These are phyloP conservation scores for Anolis sagrei DNA, from an alignment of 2,113 vertebrate species.

Conservation along the genomic window DNA sequence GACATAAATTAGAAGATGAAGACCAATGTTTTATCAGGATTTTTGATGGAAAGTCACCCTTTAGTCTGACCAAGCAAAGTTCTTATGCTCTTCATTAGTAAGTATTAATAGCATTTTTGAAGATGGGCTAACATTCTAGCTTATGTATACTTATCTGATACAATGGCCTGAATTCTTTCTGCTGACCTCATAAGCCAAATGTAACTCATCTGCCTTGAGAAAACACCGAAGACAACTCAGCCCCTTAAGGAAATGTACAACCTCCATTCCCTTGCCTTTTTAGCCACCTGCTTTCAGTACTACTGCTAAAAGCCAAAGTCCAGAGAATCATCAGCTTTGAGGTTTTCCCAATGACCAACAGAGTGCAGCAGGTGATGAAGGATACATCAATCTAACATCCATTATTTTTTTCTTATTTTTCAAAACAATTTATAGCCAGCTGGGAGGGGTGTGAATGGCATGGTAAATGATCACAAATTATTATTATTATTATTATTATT, in stretches of 20 bases:
- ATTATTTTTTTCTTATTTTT: too few species aligned
- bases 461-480: too few species aligned
- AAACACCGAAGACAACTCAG: neutral
- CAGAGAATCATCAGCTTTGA: neutral
- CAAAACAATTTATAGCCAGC: too few species aligned
- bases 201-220: neutral
- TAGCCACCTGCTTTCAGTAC: neutral
- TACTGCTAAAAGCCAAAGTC: neutral
- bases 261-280: neutral
- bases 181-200: neutral
- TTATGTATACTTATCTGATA: neutral
- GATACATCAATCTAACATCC: neutral
- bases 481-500: too few species aligned
- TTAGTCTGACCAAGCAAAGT: too few species aligned
- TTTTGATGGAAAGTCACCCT: too few species aligned
- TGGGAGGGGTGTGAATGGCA: too few species aligned
- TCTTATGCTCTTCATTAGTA: neutral
- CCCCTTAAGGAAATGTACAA: too few species aligned
- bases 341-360: neutral
- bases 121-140: neutral
- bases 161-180: neutral
- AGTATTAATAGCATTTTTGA: neutral
- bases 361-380: neutral
- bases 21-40: too few species aligned
- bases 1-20: too few species aligned